A percentile compares a stretch with the other conserved stretches of the same genome.
Conservation (phyloP, 64 coral and sea anemone genomes). For the Actinia tenebrosa region DNA sequence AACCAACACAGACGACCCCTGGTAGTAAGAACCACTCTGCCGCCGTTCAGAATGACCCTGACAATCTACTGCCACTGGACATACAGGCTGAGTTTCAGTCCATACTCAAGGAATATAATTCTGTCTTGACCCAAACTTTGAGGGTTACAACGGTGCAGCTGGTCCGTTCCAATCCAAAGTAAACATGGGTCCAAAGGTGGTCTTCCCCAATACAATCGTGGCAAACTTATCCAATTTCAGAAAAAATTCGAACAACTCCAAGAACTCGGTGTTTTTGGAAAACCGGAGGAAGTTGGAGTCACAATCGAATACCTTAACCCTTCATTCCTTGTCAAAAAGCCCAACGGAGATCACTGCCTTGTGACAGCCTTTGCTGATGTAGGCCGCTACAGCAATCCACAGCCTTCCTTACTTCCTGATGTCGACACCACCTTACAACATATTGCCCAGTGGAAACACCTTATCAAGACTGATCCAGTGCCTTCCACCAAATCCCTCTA, state of each 20-base stretch:
- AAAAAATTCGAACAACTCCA: constrained; percentile 21
- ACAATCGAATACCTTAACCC: constrained; percentile 19
- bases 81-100: constrained; percentile 38
- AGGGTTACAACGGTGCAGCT: constrained; percentile 23
- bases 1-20: background rate
- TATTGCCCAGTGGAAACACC: constrained; percentile 24
- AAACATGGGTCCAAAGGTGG: constrained; percentile 31
- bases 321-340: constrained; percentile 23
- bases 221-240: constrained; percentile 23
- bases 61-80: constrained; percentile 4
- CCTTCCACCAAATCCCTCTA: constrained; percentile 22
- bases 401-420: constrained; percentile 23
- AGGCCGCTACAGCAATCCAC: constrained; percentile 14
- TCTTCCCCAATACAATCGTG: constrained; percentile 6
- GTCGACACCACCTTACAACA: constrained; percentile 8
- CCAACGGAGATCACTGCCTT: background rate
- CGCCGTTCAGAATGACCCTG: constrained; percentile 20
- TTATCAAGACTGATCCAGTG: constrained; percentile 9
- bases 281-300: background rate
- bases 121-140: constrained; percentile 19
- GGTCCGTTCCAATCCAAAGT: constrained; percentile 18
- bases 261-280: background rate
- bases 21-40: background rate
- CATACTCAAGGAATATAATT: constrained; percentile 20
- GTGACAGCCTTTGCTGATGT: constrained; percentile 24